Percentiles rank a stretch among this genome's conserved stretches.
These are phyloP conservation scores for Perizoma affinitatum DNA, from an alignment of 2,888 invertebrate species.

Conservation along the genomic window DNA sequence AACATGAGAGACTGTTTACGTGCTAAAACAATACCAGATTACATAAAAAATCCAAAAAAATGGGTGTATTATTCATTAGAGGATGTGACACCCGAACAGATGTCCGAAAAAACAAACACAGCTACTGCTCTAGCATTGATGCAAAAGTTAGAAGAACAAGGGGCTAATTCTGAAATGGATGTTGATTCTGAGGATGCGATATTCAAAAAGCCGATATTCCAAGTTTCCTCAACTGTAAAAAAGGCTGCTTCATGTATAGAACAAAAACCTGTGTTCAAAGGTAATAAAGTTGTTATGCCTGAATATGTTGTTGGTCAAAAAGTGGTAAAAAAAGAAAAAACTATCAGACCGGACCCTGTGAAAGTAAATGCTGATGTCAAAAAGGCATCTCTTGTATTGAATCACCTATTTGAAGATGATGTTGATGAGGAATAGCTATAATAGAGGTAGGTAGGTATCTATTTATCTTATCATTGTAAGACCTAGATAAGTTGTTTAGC, in stretches of 20 bases:
- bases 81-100: slow-evolving; percentile 89
- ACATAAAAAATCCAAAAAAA: slow-evolving; percentile 90
- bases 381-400: slow-evolving; percentile 67
- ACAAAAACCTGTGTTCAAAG: slow-evolving; percentile 81
- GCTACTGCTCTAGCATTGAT: slow-evolving; percentile 91
- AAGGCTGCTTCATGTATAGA: slow-evolving; percentile 43
- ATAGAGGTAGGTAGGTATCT: not conserved
- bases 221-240: slow-evolving; percentile 63
- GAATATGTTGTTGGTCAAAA: slow-evolving; percentile 89
- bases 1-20: slow-evolving; percentile 85
- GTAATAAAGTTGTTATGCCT: slow-evolving; percentile 90
- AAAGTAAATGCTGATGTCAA: slow-evolving; percentile 43
- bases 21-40: slow-evolving; percentile 67
- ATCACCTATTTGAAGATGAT: slow-evolving; percentile 76
- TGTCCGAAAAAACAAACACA: slow-evolving; percentile 91
- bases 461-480: slow-evolving; percentile 1
- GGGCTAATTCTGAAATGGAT: slow-evolving; percentile 52
- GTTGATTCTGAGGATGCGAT: slow-evolving; percentile 56
- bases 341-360: slow-evolving; percentile 40
- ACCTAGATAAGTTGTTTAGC: not conserved
- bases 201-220: slow-evolving; percentile 74
- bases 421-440: slow-evolving; percentile 42
- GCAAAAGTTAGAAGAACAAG: slow-evolving; percentile 85
- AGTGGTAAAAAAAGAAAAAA: slow-evolving; percentile 79
- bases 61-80: slow-evolving; percentile 92